A percentile compares a stretch with the other conserved stretches of the same genome.
Evolutionary conservation across 1,140 invertebrate species (phyloP).

Genomic region (Zaprionus vittiger): DNA sequence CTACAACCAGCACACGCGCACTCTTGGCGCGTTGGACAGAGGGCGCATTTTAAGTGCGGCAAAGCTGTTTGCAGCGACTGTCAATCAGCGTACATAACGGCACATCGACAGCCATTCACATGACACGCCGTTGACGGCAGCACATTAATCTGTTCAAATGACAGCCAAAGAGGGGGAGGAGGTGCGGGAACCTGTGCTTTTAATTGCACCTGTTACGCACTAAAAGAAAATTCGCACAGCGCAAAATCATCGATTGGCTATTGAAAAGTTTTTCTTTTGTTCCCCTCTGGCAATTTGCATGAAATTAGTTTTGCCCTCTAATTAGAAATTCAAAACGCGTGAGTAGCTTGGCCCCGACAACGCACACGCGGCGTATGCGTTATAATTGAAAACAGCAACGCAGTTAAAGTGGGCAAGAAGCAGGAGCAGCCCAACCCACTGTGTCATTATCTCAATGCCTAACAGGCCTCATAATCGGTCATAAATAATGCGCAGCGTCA

Average conservation of each 20-base stretch:
- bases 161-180: conserved; percentile 38
- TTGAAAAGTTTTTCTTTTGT: conserved; percentile 23
- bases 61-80: conserved; percentile 61
- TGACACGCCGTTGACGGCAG: conserved; percentile 64
- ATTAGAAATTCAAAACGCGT: conserved; percentile 71
- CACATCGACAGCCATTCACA: conserved; percentile 50
- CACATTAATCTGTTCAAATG: conserved; percentile 74
- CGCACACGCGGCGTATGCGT: conserved; percentile 23
- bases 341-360: not conserved
- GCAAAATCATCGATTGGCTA: conserved; percentile 24
- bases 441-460: conserved; percentile 30
- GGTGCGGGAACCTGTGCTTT: conserved; percentile 35
- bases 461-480: conserved; percentile 40
- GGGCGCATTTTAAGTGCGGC: conserved; percentile 12
- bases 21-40: not conserved
- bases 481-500: conserved; percentile 50
- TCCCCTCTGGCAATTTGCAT: conserved; percentile 53
- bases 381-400: conserved; percentile 38
- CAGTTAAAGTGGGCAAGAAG: not conserved
- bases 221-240: conserved; percentile 38
- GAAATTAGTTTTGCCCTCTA: conserved; percentile 72
- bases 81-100: conserved; percentile 66
- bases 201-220: conserved; percentile 53
- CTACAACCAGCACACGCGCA: not conserved
- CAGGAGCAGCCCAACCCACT: not conserved